Percentiles rank a stretch among this genome's conserved stretches.
phyloP scores from a whole-genome alignment of 2,113 vertebrate genomes.

The Hippocampus guttulatus region DNA sequence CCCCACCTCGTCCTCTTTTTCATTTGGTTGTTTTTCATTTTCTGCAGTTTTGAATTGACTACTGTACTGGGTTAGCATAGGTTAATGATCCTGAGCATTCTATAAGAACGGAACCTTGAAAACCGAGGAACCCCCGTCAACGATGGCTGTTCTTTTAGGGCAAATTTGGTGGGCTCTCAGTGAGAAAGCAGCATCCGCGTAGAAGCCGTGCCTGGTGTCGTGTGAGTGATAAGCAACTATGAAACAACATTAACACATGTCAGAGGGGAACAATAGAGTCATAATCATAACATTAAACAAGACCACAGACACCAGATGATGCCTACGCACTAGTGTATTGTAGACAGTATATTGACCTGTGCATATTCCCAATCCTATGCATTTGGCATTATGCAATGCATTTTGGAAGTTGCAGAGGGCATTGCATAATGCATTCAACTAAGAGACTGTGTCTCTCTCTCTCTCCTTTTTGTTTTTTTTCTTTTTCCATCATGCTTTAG shows the following conservation, averaged over 20 bases:
- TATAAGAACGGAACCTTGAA: too few species aligned
- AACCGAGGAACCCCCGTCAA: too few species aligned
- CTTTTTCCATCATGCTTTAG: constrained; percentile 10
- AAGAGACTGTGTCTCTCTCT: constrained; percentile 20
- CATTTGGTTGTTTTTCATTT: too few species aligned
- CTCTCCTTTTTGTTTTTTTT: constrained; percentile 21
- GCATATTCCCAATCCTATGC: constrained; percentile 26
- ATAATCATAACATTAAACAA: neutral
- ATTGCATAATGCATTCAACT: constrained; percentile 56
- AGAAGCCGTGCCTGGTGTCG: neutral
- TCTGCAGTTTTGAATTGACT: too few species aligned
- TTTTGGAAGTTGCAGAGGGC: constrained; percentile 20
- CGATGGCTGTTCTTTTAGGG: too few species aligned
- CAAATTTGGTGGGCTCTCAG: too few species aligned
- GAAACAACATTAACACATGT: neutral
- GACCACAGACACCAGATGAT: neutral
- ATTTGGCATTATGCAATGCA: constrained; percentile 16
- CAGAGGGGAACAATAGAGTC: neutral
- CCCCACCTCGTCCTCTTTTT: too few species aligned
- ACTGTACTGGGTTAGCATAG: too few species aligned
- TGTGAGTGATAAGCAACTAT: neutral
- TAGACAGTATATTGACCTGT: too few species aligned
- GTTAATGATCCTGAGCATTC: too few species aligned
- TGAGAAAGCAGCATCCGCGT: too few species aligned
- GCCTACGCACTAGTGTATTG: neutral